Conservation (phyloP, 2,888 invertebrate genomes). For the Sphaerophoria taeniata region DNA sequence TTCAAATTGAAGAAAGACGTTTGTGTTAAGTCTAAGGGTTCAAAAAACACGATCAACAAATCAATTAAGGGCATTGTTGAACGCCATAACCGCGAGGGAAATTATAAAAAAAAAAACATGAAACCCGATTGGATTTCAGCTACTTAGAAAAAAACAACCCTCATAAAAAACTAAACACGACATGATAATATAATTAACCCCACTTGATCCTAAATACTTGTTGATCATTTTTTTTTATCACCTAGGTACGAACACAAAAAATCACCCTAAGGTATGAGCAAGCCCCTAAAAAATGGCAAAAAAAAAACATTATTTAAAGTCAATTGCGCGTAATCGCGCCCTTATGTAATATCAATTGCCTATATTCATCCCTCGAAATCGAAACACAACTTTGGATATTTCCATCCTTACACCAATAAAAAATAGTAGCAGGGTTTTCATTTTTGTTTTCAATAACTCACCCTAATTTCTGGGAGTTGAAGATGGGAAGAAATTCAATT, state of each 20-base stretch:
- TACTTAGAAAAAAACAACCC: conserved; percentile 49
- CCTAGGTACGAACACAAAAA: conserved; percentile 62
- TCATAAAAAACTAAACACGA: conserved; percentile 53
- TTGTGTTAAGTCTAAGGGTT: conserved; percentile 16
- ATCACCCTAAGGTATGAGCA: conserved; percentile 11
- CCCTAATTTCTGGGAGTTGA: conserved; percentile 18
- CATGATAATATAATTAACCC: conserved; percentile 62
- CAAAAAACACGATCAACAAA: conserved; percentile 60
- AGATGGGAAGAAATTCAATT: conserved; percentile 15
- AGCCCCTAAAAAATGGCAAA: conserved; percentile 59
- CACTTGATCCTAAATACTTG: conserved; percentile 68
- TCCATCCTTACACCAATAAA: conserved; percentile 47
- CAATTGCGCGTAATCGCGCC: conserved; percentile 72
- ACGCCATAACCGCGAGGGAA: conserved; percentile 57
- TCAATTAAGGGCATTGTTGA: conserved; percentile 62
- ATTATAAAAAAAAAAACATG: conserved; percentile 40
- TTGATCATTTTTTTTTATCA: conserved; percentile 47
- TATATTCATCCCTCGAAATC: conserved; percentile 36
- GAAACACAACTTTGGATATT: background rate
- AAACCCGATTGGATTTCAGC: conserved; percentile 46
- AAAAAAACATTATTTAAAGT: conserved; percentile 39
- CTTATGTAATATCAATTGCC: conserved; percentile 69
- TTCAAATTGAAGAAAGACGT: conserved; percentile 16
- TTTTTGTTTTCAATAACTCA: conserved; percentile 13
- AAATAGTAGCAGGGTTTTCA: conserved; percentile 45